Conservation (phyloP, 2,888 invertebrate genomes). For the Coleophora flavipennella region DNA sequence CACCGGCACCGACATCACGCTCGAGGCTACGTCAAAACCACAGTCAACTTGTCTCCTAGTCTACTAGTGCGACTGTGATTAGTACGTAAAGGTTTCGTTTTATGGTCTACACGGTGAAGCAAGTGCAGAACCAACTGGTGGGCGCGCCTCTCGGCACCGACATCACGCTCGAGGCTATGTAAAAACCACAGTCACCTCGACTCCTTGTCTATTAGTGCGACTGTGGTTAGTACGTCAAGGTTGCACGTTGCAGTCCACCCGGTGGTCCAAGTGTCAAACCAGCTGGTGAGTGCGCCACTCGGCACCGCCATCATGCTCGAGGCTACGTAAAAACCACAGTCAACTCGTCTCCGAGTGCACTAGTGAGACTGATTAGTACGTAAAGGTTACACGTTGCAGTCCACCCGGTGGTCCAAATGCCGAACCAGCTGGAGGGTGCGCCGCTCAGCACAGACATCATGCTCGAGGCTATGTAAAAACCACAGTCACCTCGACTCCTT, state of each 20-base stretch:
- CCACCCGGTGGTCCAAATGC: constrained; percentile 75
- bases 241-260: not conserved
- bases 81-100: too few relatives aligned
- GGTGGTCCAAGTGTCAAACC: constrained; percentile 87
- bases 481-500: too few relatives aligned
- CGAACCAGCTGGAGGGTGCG: not conserved
- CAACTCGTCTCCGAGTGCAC: too few relatives aligned
- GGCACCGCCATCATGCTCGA: constrained; percentile 89
- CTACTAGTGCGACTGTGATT: too few relatives aligned
- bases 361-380: too few relatives aligned
- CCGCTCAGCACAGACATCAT: not conserved
- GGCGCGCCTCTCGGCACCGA: not conserved
- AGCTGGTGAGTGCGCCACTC: constrained; percentile 89
- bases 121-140: not conserved
- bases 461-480: not conserved
- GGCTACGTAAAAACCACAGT: constrained; percentile 74
- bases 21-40: not conserved
- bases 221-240: too few relatives aligned
- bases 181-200: not conserved
- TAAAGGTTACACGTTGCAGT: constrained; percentile 66
- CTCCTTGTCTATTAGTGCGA: too few relatives aligned
- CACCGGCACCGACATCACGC: not conserved
- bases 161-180: not conserved
- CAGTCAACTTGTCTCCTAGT: not conserved
- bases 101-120: not conserved